A percentile compares a stretch with the other conserved stretches of the same genome.
phyloP scores from a whole-genome alignment of 2,888 invertebrate species.

The Tinea semifulvella region DNA sequence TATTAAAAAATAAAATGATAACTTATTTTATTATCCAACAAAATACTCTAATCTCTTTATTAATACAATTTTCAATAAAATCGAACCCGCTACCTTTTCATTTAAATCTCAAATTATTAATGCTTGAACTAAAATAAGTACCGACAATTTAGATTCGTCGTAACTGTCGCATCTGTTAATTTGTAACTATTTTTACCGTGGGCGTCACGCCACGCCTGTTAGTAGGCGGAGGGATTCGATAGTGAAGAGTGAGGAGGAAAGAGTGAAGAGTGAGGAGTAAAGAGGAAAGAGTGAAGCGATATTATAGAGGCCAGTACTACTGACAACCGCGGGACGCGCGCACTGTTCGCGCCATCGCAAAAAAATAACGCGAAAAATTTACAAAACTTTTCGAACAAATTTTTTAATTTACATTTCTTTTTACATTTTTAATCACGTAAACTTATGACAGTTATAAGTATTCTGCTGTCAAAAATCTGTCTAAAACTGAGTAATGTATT shows the following conservation, averaged over 20 bases:
- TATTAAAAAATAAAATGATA: too few species aligned
- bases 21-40: too few species aligned
- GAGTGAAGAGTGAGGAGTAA: conserved; percentile 44
- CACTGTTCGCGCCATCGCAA: conserved; percentile 27
- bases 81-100: too few species aligned
- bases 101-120: too few species aligned
- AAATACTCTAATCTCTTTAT: too few species aligned
- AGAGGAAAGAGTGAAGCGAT: background rate
- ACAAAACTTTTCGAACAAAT: background rate
- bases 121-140: too few species aligned
- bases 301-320: conserved; percentile 39
- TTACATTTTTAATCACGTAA: too few species aligned
- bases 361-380: conserved; percentile 4
- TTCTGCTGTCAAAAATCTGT: background rate
- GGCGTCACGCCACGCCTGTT: conserved; percentile 39
- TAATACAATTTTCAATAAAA: too few species aligned
- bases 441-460: too few species aligned
- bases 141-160: too few species aligned
- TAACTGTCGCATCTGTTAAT: too few species aligned
- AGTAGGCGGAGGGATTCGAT: conserved; percentile 48
- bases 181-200: conserved; percentile 14
- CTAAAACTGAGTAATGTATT: too few species aligned
- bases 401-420: background rate
- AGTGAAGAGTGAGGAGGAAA: conserved; percentile 43
- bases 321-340: conserved; percentile 55